phyloP scores from a whole-genome alignment of 2,113 vertebrate genomes.

The Forbesichthys agassizii region DNA sequence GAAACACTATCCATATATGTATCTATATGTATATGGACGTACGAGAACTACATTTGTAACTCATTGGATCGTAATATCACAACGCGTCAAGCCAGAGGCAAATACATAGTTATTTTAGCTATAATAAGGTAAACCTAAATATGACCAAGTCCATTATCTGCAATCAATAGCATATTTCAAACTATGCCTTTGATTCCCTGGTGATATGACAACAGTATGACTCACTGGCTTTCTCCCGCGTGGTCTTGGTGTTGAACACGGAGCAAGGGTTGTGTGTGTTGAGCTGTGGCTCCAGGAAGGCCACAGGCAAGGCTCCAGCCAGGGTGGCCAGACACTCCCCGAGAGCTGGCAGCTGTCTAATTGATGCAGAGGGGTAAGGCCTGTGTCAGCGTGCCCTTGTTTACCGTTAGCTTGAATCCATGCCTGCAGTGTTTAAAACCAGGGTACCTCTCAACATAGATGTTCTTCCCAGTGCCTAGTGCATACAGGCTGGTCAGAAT shows the following conservation, averaged over 20 bases:
- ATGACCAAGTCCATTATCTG: too few species aligned
- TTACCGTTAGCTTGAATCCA: not conserved
- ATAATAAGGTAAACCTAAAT: too few species aligned
- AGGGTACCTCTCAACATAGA: conserved; percentile 97
- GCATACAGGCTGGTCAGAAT: conserved; percentile 94
- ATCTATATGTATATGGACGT: too few species aligned
- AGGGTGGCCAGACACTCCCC: conserved; percentile 96
- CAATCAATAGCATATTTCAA: not conserved
- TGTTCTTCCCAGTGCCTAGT: conserved; percentile 96
- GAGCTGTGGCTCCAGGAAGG: conserved; percentile 93
- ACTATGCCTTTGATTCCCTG: not conserved
- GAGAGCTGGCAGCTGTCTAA: conserved; percentile 95
- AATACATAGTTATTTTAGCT: too few species aligned
- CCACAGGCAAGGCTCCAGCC: conserved; percentile 94
- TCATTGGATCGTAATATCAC: too few species aligned
- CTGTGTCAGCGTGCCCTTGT: not conserved
- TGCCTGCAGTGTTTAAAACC: not conserved
- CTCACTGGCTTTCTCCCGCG: conserved; percentile 92
- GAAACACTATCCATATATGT: too few species aligned
- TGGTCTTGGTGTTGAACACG: conserved; percentile 92
- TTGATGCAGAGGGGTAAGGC: conserved; percentile 25
- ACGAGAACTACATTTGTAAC: too few species aligned
- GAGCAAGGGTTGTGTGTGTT: conserved; percentile 92
- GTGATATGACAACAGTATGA: conserved; percentile 38
- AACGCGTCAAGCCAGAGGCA: too few species aligned